These are phyloP conservation scores for Nudaria mundana DNA, from an alignment of 2,888 invertebrate genomes.

Conservation along the genomic window DNA sequence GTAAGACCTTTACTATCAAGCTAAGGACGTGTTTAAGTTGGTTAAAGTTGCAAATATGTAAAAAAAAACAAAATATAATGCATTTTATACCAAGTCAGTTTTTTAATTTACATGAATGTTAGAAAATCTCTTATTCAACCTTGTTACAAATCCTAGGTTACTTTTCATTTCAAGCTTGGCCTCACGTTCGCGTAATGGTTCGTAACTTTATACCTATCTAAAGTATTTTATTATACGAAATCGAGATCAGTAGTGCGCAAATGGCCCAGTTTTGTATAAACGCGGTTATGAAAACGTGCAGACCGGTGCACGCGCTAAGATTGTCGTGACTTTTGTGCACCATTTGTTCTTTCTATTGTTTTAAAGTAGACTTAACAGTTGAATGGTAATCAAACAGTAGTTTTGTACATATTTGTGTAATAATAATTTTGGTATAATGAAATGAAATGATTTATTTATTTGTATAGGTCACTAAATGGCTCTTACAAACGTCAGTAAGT, in stretches of 20 bases:
- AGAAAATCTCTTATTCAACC: constrained; percentile 15
- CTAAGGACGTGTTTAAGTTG: no score
- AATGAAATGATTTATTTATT: not conserved
- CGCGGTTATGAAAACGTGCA: constrained; percentile 38
- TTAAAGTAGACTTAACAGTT: constrained; percentile 10
- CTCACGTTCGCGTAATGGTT: constrained; percentile 29
- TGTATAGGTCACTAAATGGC: not conserved
- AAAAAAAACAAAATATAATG: no score
- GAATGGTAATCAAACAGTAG: not conserved
- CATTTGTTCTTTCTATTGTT: constrained; percentile 19
- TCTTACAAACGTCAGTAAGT: no score
- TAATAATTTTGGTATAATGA: not conserved
- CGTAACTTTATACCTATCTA: constrained; percentile 30
- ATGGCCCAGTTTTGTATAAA: constrained; percentile 35
- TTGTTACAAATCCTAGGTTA: constrained; percentile 31
- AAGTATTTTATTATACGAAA: constrained; percentile 28
- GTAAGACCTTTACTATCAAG: no score
- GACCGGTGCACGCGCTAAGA: constrained; percentile 26
- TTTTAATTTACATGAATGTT: no score
- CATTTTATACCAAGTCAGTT: no score
- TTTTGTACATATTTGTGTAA: not conserved
- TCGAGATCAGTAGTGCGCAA: constrained; percentile 35
- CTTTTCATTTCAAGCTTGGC: constrained; percentile 17
- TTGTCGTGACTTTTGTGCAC: constrained; percentile 28
- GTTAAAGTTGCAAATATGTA: no score